Conservation (phyloP, 2,797 vertebrate species). For the Vultur gryphus region DNA sequence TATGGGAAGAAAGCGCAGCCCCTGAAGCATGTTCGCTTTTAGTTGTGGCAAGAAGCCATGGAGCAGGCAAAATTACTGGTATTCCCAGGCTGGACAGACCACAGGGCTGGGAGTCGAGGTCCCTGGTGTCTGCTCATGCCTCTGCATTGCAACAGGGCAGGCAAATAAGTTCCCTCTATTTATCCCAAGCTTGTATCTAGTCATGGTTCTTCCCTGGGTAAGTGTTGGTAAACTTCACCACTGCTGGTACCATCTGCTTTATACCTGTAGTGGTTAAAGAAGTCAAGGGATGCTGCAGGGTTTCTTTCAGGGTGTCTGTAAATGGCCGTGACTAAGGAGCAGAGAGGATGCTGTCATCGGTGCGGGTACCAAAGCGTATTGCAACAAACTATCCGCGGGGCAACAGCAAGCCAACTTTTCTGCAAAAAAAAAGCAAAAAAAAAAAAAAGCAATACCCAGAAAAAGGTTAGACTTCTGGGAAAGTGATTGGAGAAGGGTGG, state of each 20-base stretch:
- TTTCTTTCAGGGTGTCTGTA: neutral
- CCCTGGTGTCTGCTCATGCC: neutral
- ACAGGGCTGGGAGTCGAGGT: neutral
- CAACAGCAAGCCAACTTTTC: neutral
- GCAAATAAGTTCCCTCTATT: accelerated
- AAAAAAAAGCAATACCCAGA: neutral
- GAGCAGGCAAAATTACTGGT: neutral
- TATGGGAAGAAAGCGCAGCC: neutral
- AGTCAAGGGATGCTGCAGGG: neutral
- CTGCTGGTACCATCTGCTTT: neutral
- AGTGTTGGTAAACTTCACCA: accelerated
- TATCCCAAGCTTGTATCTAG: neutral
- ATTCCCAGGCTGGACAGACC: neutral
- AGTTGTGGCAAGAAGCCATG: neutral
- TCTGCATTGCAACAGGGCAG: neutral
- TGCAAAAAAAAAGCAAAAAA: too few relatives aligned
- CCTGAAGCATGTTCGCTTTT: neutral
- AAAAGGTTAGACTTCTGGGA: neutral
- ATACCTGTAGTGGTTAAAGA: accelerated
- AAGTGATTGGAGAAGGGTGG: neutral
- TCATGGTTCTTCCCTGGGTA: neutral
- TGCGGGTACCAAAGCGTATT: accelerated
- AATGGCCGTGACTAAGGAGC: neutral
- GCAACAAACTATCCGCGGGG: neutral
- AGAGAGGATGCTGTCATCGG: neutral